phyloP scores from a whole-genome alignment of 2,888 invertebrate genomes.

The Marronus borbonicus region DNA sequence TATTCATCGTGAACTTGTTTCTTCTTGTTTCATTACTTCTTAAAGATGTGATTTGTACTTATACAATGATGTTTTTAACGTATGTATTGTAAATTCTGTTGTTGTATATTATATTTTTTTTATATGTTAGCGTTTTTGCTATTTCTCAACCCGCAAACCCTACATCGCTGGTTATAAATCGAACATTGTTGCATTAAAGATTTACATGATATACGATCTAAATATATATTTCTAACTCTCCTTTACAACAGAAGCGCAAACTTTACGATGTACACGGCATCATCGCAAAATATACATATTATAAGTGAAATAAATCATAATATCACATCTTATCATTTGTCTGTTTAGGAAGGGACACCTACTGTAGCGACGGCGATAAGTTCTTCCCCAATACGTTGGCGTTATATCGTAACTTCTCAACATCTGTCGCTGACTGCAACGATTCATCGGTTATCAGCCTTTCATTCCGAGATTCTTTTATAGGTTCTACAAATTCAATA shows the following conservation, averaged over 20 bases:
- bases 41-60: neutral
- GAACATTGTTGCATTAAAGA: too few species aligned
- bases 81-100: neutral
- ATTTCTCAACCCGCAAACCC: too few species aligned
- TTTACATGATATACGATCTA: too few species aligned
- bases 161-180: too few species aligned
- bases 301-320: slow-evolving; percentile 28
- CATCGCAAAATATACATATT: slow-evolving; percentile 2
- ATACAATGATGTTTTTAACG: slow-evolving; percentile 12
- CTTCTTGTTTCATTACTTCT: neutral
- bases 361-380: slow-evolving; percentile 77
- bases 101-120: slow-evolving; percentile 26
- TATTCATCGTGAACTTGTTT: neutral
- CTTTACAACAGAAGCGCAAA: too few species aligned
- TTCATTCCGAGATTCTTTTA: slow-evolving; percentile 83
- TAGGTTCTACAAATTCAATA: slow-evolving; percentile 74
- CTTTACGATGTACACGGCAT: too few species aligned
- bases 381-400: slow-evolving; percentile 79
- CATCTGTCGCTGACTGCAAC: slow-evolving; percentile 75
- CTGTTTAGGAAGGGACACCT: slow-evolving; percentile 35
- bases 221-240: too few species aligned
- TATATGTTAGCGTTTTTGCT: neutral
- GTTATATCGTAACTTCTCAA: slow-evolving; percentile 79
- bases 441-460: slow-evolving; percentile 76
- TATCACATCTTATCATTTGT: slow-evolving; percentile 26